A percentile compares a stretch with the other conserved stretches of the same genome.
Evolutionary conservation across 1,140 invertebrate species (phyloP).

Genomic region (Manduca sexta): DNA sequence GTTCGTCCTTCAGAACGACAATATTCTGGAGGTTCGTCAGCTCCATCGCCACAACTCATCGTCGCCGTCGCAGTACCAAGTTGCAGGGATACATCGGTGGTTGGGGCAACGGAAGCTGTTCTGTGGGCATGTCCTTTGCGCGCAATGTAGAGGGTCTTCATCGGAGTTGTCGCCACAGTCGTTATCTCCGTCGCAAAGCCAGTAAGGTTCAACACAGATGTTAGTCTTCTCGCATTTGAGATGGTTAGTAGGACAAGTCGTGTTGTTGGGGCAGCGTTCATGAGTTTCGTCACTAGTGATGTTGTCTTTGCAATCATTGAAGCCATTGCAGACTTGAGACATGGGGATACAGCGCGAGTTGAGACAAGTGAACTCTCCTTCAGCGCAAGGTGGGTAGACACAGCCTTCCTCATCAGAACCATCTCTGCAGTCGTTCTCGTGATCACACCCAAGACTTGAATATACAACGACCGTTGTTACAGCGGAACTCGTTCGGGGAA

Average conservation of each 20-base stretch:
- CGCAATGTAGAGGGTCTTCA: conserved; percentile 92
- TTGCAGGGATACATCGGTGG: conserved; percentile 90
- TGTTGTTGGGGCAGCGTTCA: conserved; percentile 88
- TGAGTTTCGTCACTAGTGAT: conserved; percentile 92
- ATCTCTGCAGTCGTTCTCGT: conserved; percentile 96
- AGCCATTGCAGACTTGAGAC: conserved; percentile 92
- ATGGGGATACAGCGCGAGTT: conserved; percentile 93
- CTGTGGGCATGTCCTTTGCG: conserved; percentile 89
- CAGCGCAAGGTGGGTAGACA: conserved; percentile 89
- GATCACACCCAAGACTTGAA: conserved; percentile 95
- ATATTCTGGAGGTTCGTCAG: conserved; percentile 92
- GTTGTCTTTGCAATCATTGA: conserved; percentile 96
- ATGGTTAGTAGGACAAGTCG: conserved; percentile 89
- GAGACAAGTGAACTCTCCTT: conserved; percentile 94
- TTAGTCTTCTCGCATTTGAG: conserved; percentile 95
- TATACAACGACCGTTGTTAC: conserved; percentile 95
- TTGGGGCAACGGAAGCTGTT: conserved; percentile 94
- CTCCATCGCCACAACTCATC: conserved; percentile 92
- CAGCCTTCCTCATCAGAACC: conserved; percentile 95
- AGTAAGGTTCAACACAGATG: conserved; percentile 96
- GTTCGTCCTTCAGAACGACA: conserved; percentile 95
- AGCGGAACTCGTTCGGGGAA: conserved; percentile 93
- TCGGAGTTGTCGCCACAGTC: conserved; percentile 98
- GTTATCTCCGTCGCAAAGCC: conserved; percentile 94
- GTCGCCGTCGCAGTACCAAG: conserved; percentile 94